Evolutionary conservation across 2,797 vertebrate genomes (phyloP), one percentile per base, ranked within the genome.

Genomic region (Chrysocyon brachyurus): DNA sequence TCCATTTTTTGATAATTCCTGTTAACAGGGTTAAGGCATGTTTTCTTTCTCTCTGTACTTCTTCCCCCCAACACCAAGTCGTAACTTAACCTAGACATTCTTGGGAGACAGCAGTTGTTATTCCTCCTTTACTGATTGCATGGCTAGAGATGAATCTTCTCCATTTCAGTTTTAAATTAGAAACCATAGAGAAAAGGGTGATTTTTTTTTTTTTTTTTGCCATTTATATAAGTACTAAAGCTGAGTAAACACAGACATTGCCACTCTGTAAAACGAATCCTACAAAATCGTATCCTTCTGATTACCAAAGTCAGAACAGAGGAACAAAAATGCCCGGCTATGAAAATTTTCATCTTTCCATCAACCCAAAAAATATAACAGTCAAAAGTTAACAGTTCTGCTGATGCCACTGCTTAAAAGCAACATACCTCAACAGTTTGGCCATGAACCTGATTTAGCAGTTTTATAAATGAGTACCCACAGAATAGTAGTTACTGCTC

Each of bases 1-100:
- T 97, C 79, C 31, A n/a, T 94, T 97, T 97, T 96, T 72, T 89
- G 17, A n/a, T 63, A 87, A 97, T 46, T 93, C 64, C 24, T 63
- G 12, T 57, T 97, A 95, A 97, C 40, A 5, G 6, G 16, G 87
- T 96, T 40, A 86, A 79, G 22, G 26, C 6, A 70, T 10, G 75
- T 15, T 61, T 93, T 73, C 1, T 90, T 82, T 97, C 78, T 70
- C 88, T 63, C 56, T 19, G 26, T 26, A 4, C 1, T 5, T 2
- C 33, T 36, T 89, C 36, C 14, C 57, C 82, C 12, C 36, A 5
- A 75, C n/a, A 79, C 75, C 15, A 96, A 95, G 33, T 31, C 12
- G 1, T 83, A 96, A 94, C 56, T 89, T 68, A 87, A 75, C 15
- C 5, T 33, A 73, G 10, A 3, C 22, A 40, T 92, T 91, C 90